phyloP scores from a whole-genome alignment of 1,140 invertebrate genomes.

The Geopemphigus sp. region DNA sequence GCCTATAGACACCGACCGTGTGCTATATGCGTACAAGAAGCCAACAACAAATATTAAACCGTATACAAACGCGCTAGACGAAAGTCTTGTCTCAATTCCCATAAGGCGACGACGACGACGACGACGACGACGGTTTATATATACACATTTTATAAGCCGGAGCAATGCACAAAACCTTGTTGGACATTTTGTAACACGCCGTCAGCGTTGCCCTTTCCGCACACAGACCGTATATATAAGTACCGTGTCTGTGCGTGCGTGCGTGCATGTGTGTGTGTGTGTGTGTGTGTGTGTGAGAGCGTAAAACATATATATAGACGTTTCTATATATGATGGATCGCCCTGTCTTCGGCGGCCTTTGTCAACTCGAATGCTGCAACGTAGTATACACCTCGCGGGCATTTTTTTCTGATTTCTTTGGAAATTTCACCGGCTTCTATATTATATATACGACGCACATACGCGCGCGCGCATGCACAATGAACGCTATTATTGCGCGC shows the following conservation, averaged over 20 bases:
- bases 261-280: neutral
- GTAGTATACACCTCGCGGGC: neutral
- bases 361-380: slow-evolving; percentile 15
- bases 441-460: neutral
- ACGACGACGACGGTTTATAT: neutral
- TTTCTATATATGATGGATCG: slow-evolving; percentile 33
- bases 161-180: neutral
- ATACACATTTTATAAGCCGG: neutral
- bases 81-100: neutral
- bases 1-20: too few species aligned
- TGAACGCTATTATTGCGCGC: slow-evolving; percentile 12
- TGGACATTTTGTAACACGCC: slow-evolving; percentile 9
- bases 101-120: neutral
- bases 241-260: neutral
- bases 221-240: too few species aligned
- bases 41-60: too few species aligned
- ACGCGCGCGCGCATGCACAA: neutral
- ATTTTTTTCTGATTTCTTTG: slow-evolving; percentile 26
- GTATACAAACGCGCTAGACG: neutral
- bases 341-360: slow-evolving; percentile 29
- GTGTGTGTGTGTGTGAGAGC: neutral
- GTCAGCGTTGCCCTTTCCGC: too few species aligned
- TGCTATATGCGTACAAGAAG: too few species aligned
- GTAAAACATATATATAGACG: neutral
- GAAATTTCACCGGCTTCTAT: neutral